These are phyloP conservation scores for Drosophila bifasciata DNA, from an alignment of 1,140 invertebrate genomes.

Conservation along the genomic window DNA sequence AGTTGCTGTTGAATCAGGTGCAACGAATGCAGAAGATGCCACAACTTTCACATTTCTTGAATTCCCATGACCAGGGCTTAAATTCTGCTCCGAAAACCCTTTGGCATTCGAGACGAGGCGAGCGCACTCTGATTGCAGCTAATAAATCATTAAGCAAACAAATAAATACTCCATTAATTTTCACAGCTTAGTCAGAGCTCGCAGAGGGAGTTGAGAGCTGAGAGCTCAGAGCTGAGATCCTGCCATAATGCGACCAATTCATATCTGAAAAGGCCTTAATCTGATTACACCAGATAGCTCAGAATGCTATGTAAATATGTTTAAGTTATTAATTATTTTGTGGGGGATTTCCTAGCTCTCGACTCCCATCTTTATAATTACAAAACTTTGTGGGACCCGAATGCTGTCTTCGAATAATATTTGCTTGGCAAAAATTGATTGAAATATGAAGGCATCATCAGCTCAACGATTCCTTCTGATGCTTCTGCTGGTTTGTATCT, in stretches of 20 bases:
- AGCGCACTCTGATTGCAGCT: constrained; percentile 30
- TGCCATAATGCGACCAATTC: constrained; percentile 70
- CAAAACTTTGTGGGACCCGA: constrained; percentile 31
- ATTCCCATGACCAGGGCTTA: constrained; percentile 12
- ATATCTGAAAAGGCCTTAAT: constrained; percentile 72
- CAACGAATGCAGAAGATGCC: background rate
- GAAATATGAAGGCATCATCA: constrained; percentile 41
- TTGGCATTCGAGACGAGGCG: background rate
- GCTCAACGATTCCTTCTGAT: too few relatives aligned
- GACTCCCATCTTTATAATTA: constrained; percentile 56
- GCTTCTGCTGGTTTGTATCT: too few relatives aligned
- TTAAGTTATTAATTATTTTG: constrained; percentile 78
- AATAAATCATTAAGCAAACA: constrained; percentile 78
- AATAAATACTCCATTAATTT: constrained; percentile 80
- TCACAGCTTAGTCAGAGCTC: constrained; percentile 65
- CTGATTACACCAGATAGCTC: constrained; percentile 63
- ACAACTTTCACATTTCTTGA: background rate
- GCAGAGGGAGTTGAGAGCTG: constrained; percentile 1
- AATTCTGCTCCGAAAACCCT: constrained; percentile 15
- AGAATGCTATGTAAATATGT: constrained; percentile 69
- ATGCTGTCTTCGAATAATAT: constrained; percentile 59
- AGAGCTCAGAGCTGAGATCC: constrained; percentile 50
- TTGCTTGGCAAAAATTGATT: constrained; percentile 73
- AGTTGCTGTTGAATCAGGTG: constrained; percentile 25
- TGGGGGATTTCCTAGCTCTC: constrained; percentile 50